phyloP scores from a whole-genome alignment of 2,888 invertebrate species.

The Psococerastis gibbosa region DNA sequence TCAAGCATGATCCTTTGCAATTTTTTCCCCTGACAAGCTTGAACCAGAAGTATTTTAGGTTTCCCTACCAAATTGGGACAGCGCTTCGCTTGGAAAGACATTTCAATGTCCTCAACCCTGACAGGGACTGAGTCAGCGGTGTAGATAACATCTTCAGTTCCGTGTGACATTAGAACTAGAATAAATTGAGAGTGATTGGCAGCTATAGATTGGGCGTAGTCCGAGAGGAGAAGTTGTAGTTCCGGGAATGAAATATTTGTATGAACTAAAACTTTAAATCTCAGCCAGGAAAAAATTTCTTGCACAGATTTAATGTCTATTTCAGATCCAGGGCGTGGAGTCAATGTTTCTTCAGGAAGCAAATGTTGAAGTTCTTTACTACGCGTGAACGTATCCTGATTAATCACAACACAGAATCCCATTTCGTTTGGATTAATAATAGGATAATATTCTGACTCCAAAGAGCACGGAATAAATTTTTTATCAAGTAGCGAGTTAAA shows the following conservation, averaged over 20 bases:
- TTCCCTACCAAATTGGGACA: constrained; percentile 6
- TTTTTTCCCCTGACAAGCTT: constrained; percentile 2
- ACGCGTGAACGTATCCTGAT: neutral
- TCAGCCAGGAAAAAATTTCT: constrained; percentile 2
- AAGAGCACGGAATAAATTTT: no score
- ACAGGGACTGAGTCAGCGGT: constrained; percentile 3
- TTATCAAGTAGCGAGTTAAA: no score
- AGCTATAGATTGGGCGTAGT: neutral
- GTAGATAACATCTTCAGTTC: neutral
- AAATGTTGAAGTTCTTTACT: neutral
- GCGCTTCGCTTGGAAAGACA: constrained; percentile 4
- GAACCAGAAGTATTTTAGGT: constrained; percentile 4
- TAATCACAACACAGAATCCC: constrained; percentile 4
- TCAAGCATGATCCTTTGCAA: neutral
- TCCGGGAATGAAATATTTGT: neutral
- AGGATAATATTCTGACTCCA: neutral
- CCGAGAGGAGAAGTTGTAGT: neutral
- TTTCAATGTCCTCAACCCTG: constrained; percentile 1
- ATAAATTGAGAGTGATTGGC: constrained; percentile 1
- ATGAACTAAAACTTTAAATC: constrained; percentile 2
- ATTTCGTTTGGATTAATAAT: neutral
- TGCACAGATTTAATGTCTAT: neutral
- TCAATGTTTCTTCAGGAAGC: neutral
- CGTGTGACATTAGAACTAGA: constrained; percentile 1
- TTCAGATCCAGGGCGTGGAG: neutral